These are phyloP conservation scores for Sinocyclocheilus maitianheensis DNA, from an alignment of 2,113 vertebrate genomes.

Conservation along the genomic window DNA sequence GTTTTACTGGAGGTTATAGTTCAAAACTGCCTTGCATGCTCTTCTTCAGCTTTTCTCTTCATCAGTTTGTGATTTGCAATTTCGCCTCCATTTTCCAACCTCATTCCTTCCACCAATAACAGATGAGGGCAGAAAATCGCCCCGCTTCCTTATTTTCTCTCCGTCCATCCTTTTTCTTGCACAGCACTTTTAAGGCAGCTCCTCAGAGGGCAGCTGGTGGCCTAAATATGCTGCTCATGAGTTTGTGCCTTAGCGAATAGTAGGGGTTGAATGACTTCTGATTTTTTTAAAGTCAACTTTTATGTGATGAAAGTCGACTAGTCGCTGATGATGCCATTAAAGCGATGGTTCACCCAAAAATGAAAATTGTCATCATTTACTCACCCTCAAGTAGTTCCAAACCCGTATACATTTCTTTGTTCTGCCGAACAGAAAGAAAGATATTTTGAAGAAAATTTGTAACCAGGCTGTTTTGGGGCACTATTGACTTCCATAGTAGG, in stretches of 20 bases:
- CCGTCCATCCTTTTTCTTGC: not conserved
- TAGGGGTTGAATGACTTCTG: too few relatives aligned
- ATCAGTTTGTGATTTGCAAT: not conserved
- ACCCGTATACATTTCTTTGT: too few relatives aligned
- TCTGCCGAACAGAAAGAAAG: too few relatives aligned
- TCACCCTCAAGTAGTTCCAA: too few relatives aligned
- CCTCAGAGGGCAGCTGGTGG: not conserved
- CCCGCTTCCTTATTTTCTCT: not conserved
- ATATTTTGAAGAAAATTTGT: too few relatives aligned
- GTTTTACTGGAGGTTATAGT: not conserved
- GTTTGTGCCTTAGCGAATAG: not conserved
- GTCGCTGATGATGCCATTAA: too few relatives aligned
- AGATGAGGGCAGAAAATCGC: not conserved
- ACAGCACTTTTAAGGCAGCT: not conserved
- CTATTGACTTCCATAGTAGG: too few relatives aligned
- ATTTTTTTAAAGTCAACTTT: too few relatives aligned
- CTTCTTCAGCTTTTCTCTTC: not conserved
- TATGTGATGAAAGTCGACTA: too few relatives aligned
- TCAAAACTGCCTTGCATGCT: not conserved
- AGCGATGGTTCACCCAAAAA: too few relatives aligned
- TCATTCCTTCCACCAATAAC: conserved; percentile 3
- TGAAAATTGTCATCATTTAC: too few relatives aligned
- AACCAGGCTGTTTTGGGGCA: too few relatives aligned
- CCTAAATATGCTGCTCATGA: not conserved
- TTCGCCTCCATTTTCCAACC: not conserved